These are phyloP conservation scores for Philaethria dido DNA, from an alignment of 2,888 invertebrate species.

Conservation along the genomic window DNA sequence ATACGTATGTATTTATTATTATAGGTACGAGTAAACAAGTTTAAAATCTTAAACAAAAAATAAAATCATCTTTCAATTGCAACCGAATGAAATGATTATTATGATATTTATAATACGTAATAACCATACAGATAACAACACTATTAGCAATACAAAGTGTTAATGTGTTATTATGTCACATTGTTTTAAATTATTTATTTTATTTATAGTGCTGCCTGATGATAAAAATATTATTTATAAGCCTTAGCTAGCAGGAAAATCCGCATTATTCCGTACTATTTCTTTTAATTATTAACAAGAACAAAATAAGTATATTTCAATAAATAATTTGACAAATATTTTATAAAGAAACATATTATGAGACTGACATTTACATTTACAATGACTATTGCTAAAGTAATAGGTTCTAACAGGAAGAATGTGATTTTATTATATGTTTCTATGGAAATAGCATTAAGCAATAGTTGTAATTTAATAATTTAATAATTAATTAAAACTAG, in stretches of 20 bases:
- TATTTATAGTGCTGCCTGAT: not conserved
- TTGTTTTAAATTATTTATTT: not conserved
- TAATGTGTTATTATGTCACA: conserved; percentile 18
- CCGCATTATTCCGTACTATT: not conserved
- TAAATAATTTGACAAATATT: not conserved
- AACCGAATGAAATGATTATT: no score
- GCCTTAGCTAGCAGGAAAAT: conserved; percentile 55
- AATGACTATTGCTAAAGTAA: not conserved
- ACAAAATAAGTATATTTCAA: not conserved
- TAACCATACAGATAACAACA: not conserved
- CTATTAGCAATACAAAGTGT: not conserved
- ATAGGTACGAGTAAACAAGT: no score
- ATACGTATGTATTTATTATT: no score
- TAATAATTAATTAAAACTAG: not conserved
- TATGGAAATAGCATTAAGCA: not conserved
- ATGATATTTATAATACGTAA: conserved; percentile 10
- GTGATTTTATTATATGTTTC: not conserved
- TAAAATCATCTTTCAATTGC: no score
- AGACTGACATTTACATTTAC: not conserved
- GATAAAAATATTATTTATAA: conserved; percentile 16
- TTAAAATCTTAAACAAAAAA: no score
- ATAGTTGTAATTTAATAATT: not conserved
- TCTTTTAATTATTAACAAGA: no score
- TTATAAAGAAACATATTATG: not conserved
- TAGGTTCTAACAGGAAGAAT: conserved; percentile 10